phyloP scores from a whole-genome alignment of 2,888 invertebrate genomes.

The Dastarcus helophoroides region DNA sequence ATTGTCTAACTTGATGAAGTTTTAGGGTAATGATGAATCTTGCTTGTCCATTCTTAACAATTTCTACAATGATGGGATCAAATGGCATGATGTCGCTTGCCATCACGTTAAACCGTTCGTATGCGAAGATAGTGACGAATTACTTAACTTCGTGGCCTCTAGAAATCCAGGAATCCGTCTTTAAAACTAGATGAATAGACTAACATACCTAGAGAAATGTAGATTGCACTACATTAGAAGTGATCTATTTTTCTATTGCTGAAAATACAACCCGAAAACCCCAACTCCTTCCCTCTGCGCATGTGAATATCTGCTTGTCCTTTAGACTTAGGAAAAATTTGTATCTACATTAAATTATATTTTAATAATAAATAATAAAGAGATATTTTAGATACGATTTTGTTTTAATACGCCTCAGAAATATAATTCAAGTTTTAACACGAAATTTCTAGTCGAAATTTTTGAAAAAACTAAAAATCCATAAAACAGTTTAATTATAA shows the following conservation, averaged over 20 bases:
- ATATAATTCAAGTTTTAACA: too few relatives aligned
- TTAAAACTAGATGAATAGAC: conserved; percentile 34
- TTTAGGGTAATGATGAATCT: conserved; percentile 80
- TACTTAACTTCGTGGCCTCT: conserved; percentile 80
- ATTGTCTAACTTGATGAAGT: conserved; percentile 15
- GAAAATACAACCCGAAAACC: not conserved
- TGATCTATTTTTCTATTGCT: conserved; percentile 1
- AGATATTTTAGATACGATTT: too few relatives aligned
- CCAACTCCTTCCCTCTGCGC: conserved; percentile 13
- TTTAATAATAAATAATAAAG: too few relatives aligned
- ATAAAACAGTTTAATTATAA: too few relatives aligned
- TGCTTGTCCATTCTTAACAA: conserved; percentile 82
- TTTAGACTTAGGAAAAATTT: too few relatives aligned
- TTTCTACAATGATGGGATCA: conserved; percentile 80
- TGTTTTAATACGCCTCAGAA: too few relatives aligned
- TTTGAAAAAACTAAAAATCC: too few relatives aligned
- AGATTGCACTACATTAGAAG: not conserved
- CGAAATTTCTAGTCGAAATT: too few relatives aligned
- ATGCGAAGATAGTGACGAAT: conserved; percentile 83
- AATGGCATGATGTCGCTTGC: conserved; percentile 82
- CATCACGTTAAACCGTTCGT: conserved; percentile 80
- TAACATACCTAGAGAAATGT: conserved; percentile 3
- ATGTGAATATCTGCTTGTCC: conserved; percentile 23
- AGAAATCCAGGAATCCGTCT: conserved; percentile 78
- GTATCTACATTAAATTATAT: too few relatives aligned